phyloP scores from a whole-genome alignment of 53 echinoderm and acorn worm species.

The Henricia sp. region DNA sequence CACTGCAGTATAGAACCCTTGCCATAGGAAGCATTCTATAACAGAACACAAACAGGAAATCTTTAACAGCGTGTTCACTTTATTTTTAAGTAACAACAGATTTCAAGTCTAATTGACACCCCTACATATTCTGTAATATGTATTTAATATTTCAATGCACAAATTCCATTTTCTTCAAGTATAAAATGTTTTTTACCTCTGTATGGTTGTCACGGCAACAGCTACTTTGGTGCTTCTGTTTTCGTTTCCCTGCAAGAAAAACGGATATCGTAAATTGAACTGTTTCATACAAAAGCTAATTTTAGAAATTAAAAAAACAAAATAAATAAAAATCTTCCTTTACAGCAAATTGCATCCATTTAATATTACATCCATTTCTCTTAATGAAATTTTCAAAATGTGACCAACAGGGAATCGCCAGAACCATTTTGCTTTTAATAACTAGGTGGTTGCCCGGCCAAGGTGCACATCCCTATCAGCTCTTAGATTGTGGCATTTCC shows the following conservation, averaged over 20 bases:
- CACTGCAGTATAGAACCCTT: conserved; percentile 92
- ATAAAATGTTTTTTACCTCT: conserved; percentile 66
- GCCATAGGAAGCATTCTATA: conserved; percentile 80
- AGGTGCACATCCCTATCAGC: too few species aligned
- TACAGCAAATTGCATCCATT: not conserved
- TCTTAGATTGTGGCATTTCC: too few species aligned
- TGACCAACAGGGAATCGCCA: not conserved
- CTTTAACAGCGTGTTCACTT: not conserved
- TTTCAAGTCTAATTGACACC: too few species aligned
- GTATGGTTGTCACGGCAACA: conserved; percentile 81
- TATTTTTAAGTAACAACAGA: not conserved
- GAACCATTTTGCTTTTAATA: too few species aligned
- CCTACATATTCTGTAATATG: not conserved
- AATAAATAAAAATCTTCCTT: not conserved
- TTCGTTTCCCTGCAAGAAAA: conserved; percentile 78
- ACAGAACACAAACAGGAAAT: not conserved
- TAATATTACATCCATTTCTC: not conserved
- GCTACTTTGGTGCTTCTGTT: conserved; percentile 86
- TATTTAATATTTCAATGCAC: not conserved
- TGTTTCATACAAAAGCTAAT: too few species aligned
- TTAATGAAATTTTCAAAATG: not conserved
- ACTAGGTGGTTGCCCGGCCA: too few species aligned
- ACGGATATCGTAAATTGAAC: too few species aligned
- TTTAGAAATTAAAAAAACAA: not conserved
- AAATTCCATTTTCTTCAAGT: not conserved